These are phyloP conservation scores for Chaetodon trifasciatus DNA, from an alignment of 2,797 vertebrate genomes.

Conservation along the genomic window DNA sequence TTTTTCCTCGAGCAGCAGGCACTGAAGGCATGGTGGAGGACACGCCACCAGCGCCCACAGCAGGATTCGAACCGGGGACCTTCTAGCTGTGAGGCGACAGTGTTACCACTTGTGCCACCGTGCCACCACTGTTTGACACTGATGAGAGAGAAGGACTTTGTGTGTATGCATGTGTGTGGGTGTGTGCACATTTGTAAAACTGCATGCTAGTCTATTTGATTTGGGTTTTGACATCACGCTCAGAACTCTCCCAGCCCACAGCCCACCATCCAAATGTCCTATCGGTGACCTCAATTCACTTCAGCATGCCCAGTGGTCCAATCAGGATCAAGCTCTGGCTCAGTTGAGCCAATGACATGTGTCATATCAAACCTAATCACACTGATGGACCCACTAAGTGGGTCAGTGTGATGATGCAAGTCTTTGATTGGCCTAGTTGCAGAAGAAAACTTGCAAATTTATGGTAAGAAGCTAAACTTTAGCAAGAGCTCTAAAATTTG, in stretches of 20 bases:
- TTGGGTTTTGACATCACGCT: constrained; percentile 53
- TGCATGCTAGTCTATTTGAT: constrained; percentile 61
- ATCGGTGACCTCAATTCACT: constrained; percentile 68
- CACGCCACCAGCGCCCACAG: too few relatives aligned
- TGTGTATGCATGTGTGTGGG: constrained; percentile 22
- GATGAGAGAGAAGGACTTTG: constrained; percentile 59
- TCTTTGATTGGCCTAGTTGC: constrained; percentile 32
- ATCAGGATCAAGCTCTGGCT: constrained; percentile 56
- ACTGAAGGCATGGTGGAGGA: too few relatives aligned
- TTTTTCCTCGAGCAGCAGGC: too few relatives aligned
- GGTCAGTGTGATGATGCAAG: constrained; percentile 44
- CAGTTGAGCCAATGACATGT: constrained; percentile 56
- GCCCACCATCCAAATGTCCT: constrained; percentile 48
- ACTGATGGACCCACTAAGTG: constrained; percentile 63
- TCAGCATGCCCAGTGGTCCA: constrained; percentile 53
- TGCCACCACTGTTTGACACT: constrained; percentile 73
- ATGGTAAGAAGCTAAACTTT: constrained; percentile 15
- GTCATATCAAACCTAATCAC: constrained; percentile 70
- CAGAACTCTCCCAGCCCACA: constrained; percentile 44
- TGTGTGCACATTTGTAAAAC: constrained; percentile 26
- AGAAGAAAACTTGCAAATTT: constrained; percentile 29
- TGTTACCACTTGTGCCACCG: too few relatives aligned
- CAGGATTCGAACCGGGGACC: too few relatives aligned
- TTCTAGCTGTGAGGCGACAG: too few relatives aligned
- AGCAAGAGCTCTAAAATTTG: not conserved